Conservation (phyloP, 2,113 vertebrate genomes). For the Otis tarda region DNA sequence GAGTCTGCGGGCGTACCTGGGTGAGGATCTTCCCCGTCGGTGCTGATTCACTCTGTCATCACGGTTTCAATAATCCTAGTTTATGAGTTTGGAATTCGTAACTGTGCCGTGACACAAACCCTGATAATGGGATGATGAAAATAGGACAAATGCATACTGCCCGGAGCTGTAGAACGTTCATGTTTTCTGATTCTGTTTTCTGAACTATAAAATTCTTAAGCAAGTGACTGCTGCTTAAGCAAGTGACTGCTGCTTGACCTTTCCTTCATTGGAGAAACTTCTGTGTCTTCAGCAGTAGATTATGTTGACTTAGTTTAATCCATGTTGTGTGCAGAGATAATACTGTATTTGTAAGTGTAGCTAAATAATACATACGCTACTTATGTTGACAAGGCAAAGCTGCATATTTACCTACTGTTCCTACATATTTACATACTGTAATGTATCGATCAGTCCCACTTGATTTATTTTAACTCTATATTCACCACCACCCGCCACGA, state of each 20-base stretch:
- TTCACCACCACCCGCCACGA: neutral
- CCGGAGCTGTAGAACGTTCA: neutral
- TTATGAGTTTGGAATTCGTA: neutral
- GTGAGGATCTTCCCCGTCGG: conserved; percentile 62
- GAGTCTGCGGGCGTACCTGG: conserved; percentile 94
- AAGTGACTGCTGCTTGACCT: neutral
- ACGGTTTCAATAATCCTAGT: neutral
- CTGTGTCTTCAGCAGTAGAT: neutral
- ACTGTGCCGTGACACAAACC: neutral
- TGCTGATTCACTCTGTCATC: neutral
- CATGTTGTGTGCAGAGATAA: neutral
- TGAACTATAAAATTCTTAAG: neutral
- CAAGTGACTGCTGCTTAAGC: neutral
- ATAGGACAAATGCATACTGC: neutral
- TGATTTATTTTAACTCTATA: neutral
- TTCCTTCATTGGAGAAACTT: neutral
- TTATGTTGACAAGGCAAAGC: neutral
- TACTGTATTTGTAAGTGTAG: neutral
- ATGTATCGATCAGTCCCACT: neutral
- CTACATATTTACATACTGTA: no score
- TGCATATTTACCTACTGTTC: neutral
- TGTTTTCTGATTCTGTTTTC: neutral
- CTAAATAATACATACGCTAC: neutral
- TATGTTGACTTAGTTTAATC: neutral
- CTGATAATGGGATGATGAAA: neutral